phyloP scores from a whole-genome alignment of 1,140 invertebrate genomes.

The Drosophila parabipectinata region DNA sequence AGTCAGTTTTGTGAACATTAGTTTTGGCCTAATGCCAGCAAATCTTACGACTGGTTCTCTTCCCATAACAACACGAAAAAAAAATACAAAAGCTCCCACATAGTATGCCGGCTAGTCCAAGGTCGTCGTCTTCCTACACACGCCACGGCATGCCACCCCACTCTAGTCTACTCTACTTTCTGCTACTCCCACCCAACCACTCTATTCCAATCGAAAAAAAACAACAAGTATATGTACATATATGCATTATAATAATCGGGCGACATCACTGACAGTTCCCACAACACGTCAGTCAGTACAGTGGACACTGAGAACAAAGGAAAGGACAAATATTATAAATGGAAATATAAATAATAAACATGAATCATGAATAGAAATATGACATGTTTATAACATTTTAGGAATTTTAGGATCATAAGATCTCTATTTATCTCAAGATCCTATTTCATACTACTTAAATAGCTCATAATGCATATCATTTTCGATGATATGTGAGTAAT shows the following conservation, averaged over 20 bases:
- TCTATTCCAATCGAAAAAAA: slow-evolving; percentile 4
- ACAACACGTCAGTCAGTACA: too few species aligned
- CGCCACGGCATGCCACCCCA: slow-evolving; percentile 5
- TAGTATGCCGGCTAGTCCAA: slow-evolving; percentile 38
- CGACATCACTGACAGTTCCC: slow-evolving; percentile 6
- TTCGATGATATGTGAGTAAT: too few species aligned
- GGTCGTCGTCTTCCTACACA: slow-evolving; percentile 73
- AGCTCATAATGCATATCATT: too few species aligned
- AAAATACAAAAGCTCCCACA: background rate
- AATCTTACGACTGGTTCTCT: slow-evolving; percentile 4
- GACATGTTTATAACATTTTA: too few species aligned
- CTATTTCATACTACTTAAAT: too few species aligned
- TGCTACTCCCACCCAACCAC: slow-evolving; percentile 2
- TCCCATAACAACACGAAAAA: background rate
- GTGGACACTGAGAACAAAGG: too few species aligned
- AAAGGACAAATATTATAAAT: too few species aligned
- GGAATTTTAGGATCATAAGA: too few species aligned
- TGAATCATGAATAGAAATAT: too few species aligned
- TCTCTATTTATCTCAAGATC: too few species aligned
- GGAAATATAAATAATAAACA: too few species aligned
- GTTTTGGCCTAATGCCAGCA: slow-evolving; percentile 31
- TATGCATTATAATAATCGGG: slow-evolving; percentile 13
- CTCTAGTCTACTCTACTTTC: background rate
- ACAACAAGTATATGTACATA: background rate
- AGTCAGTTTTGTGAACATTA: slow-evolving; percentile 45